phyloP scores from a whole-genome alignment of 2,797 vertebrate genomes.

The Hydrolagus colliei region DNA sequence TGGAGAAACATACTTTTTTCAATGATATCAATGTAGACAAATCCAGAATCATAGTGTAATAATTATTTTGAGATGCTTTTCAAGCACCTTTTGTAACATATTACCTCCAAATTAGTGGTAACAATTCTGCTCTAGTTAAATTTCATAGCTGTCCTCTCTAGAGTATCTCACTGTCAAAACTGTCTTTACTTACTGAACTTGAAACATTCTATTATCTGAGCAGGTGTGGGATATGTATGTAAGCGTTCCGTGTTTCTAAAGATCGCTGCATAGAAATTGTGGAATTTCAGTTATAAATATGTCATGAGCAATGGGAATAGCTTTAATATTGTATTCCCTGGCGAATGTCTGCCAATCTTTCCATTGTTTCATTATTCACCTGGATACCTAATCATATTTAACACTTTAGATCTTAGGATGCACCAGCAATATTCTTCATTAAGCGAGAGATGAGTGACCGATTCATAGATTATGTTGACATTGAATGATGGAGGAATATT shows the following conservation, averaged over 20 bases:
- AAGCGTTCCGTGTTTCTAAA: background rate
- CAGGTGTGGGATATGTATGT: background rate
- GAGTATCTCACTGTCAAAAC: background rate
- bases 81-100: background rate
- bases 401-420: background rate
- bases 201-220: no score
- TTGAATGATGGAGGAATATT: no score
- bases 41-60: background rate
- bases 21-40: background rate
- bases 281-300: background rate
- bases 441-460: no score
- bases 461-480: no score
- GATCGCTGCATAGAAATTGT: background rate
- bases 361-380: background rate
- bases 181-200: background rate
- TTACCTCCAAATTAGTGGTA: background rate
- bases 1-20: background rate
- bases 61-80: background rate
- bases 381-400: background rate
- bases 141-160: background rate
- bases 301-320: background rate
- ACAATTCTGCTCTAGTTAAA: background rate
- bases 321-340: background rate
- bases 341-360: background rate
- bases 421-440: background rate